Evolutionary conservation across 2,797 vertebrate species (phyloP).

Genomic region (Eurystomus glaucurus): DNA sequence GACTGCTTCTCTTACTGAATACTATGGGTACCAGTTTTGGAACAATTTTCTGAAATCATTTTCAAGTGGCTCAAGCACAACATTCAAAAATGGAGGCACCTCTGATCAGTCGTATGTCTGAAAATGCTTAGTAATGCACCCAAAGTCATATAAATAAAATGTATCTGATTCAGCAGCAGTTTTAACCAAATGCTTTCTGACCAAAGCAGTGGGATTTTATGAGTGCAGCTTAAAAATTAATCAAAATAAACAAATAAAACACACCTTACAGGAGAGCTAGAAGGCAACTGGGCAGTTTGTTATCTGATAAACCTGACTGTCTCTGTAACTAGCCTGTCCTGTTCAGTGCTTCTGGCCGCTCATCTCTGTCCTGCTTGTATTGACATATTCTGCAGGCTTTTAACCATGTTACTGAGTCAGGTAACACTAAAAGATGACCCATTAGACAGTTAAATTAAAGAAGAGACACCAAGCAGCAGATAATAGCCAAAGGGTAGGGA

Average conservation of each 20-base stretch:
- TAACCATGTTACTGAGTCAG: conserved; percentile 2
- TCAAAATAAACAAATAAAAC: conserved; percentile 19
- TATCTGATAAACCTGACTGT: conserved; percentile 52
- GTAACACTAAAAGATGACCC: conserved; percentile 24
- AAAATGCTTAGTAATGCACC: not conserved
- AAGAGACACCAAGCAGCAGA: conserved; percentile 43
- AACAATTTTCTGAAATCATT: not conserved
- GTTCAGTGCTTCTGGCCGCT: conserved; percentile 10
- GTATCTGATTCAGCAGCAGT: not conserved
- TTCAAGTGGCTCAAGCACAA: not conserved
- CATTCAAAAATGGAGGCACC: not conserved
- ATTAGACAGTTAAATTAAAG: conserved; percentile 47
- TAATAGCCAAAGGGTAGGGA: conserved; percentile 46
- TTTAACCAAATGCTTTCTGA: not conserved
- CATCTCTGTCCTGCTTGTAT: not conserved
- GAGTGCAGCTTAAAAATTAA: conserved; percentile 29
- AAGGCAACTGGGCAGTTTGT: not conserved
- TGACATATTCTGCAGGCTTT: conserved; percentile 39
- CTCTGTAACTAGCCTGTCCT: conserved; percentile 22
- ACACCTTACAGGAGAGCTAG: not conserved
- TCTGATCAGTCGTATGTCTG: not conserved
- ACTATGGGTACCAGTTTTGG: not conserved
- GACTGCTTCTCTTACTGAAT: not conserved
- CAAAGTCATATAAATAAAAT: not conserved
- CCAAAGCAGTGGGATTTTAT: not conserved